Evolutionary conservation across 1,140 invertebrate genomes (phyloP), one percentile per base, ranked within the genome.

Genomic region (Tetramorium parvispinum): DNA sequence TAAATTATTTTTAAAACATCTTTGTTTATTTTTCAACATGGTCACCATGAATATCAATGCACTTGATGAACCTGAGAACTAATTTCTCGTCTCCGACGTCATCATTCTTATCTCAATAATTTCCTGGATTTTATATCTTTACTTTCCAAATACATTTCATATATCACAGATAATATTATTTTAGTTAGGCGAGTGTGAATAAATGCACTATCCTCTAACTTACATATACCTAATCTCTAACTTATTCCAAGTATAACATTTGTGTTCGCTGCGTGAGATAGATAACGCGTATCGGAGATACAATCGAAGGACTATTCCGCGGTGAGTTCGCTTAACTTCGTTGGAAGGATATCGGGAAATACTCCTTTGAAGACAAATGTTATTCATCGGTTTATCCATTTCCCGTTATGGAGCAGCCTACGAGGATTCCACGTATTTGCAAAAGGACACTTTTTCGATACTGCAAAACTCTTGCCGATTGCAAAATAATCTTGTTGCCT

Each of bases 331-430:
- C 24, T 4, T 10, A 59, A 83, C 24, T 83, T 73, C 7, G 66
- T 49, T 75, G 51, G 7, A 16, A 49, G 11, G 32, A 24, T 73
- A 82, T 82, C 40, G 79, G 27, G 43, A 49, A 55, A 24, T 37
- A 13, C 8, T 73, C 27, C 79, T 83, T 75, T 75, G 37, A 83
- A 61, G 40, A 83, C 43, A 32, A 32, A 13, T 13, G 8, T 18
- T 71, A 82, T 59, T 82, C 21, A 57, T 57, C 66, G 53, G 37
- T 73, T 71, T 71, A 82, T 73, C 40, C n/a, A 68, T 53, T 46
- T 63, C 24, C 40, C 7, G 63, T 21, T 32, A n/a, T 16, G 13
- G 37, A 18, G 16, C 13, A 11, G n/a, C 53, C 32, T 61, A 77
- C 5, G 13, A 32, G 8, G 24, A 43, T 55, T 24, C 49, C 27